Evolutionary conservation across 2,113 vertebrate species (phyloP), one percentile per base, ranked within the genome.

Genomic region (Andinoacara biseriatus): DNA sequence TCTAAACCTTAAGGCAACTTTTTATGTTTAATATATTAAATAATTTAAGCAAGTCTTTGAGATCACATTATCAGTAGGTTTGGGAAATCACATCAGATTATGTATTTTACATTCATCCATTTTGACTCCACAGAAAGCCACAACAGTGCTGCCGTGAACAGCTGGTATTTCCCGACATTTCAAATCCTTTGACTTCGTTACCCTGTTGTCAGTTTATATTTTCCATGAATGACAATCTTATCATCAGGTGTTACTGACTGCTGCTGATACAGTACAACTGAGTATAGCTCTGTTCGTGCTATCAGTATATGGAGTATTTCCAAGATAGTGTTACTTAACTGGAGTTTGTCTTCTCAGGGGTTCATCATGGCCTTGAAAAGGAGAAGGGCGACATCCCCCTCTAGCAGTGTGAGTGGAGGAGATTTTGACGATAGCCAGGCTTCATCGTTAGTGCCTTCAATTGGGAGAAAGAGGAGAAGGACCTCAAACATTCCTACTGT

Each of bases 381-480:
- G 93, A 97, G 97, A 96, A 96, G 98, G 94, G 96, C 98, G 33
- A 98, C 97, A 11, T 99, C 98, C 29, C 98, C 98, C 80, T 99
- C 98, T 87, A 99, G 98, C 94, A 99, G 98, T 83, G 94, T 97
- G 94, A 99, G 98, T 4, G 97, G 97, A 84, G 98, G 98, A 84
- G 98, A 99, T 90, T 98, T 99, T 91, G 98, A 99, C 46, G 98
- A 99, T 20, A 95, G 95, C 77, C 98, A 98, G 91, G 96, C 97
- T 89, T 96, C 97, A 82, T 95, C 97, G 14, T 96, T 96, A 10
- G 87, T 94, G 58, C 96, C 97, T 92, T 97, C 96, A 87, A 96
- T 97, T 74, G 97, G 97, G 93, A 96, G 98, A 88, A 99, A 99
- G 94, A 97, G 97, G 87, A 97, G 97, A 94, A 96, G 97, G 92